These are phyloP conservation scores for Phataginus tricuspis DNA, from an alignment of 2,797 vertebrate genomes.

Conservation along the genomic window DNA sequence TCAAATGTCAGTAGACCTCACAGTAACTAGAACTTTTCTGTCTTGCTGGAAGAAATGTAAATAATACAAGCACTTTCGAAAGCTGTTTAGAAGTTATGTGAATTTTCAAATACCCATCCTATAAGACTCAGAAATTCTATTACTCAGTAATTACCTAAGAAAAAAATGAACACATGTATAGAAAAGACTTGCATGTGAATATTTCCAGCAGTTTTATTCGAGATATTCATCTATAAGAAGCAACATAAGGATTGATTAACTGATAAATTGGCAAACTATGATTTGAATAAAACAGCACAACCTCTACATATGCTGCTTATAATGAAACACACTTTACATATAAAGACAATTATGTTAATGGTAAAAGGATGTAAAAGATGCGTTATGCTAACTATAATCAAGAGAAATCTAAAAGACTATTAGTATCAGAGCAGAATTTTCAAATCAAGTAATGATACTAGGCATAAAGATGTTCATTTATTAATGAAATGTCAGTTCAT, in stretches of 20 bases:
- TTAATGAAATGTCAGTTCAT: not conserved
- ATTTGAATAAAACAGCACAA: not conserved
- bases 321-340: not conserved
- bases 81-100: not conserved
- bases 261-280: not conserved
- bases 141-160: not conserved
- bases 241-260: not conserved
- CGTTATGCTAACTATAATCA: not conserved
- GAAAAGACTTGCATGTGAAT: not conserved
- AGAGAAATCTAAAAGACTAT: not conserved
- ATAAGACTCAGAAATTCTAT: not conserved
- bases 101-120: not conserved
- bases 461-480: not conserved
- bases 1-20: not conserved
- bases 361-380: not conserved
- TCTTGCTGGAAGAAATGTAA: not conserved
- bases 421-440: not conserved
- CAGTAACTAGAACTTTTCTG: not conserved
- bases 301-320: not conserved
- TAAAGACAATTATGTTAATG: not conserved
- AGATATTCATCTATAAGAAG: not conserved
- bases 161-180: not conserved
- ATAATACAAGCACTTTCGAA: not conserved
- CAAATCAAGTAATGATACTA: not conserved
- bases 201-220: not conserved